Base-by-base conservation (phyloP, 2,113 vertebrate genomes). In the Scopus umbretta region DNA sequence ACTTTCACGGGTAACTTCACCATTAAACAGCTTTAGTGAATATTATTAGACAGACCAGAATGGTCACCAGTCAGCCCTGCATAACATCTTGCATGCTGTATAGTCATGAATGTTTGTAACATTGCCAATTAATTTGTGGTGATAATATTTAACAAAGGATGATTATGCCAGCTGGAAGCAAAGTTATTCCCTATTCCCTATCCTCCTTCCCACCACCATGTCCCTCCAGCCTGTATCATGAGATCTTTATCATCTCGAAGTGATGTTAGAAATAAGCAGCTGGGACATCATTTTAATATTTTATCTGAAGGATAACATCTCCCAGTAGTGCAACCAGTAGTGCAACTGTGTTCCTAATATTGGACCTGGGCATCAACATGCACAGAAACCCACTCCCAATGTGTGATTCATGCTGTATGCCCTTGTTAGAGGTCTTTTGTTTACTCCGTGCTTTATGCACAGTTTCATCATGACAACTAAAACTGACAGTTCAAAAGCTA, bases 141-240 rank as follows among this genome's bases (percentile, higher is more conserved):
- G 40, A 63, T 86, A 86, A 76, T 88, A 92, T 95, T 95, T 90
- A 81, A 95, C 49, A 93, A 88, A 95, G 34, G 45, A 58, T 86
- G 36, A 70, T 74, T 91, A 92, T 96, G 66, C 80, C 88, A 95
- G 80, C 66, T 96, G 92, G 70, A 94, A 95, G 23, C 26, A 79
- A 75, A 95, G 15, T 40, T 90, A 92, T 92, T 81, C 47, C 42
- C 55, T 95, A 76, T 86, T 83, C 80, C 42, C 86, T 55, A 22
- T 61, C 16, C 40, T 92, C 11, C 25, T 27, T 61, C 68, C 11
- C 13, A 80, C 11, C 11, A 67, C 25, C 42, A 75, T 7, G 9
- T 86, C 38, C 16, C 50, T 94, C 2, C 16, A 88, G 55, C 56
- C 7, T 36, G 23, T 53, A 80, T 61, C 47, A 84, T 55, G 76